Base-by-base conservation (phyloP, 1,140 invertebrate genomes). In the Ephestia elutella region DNA sequence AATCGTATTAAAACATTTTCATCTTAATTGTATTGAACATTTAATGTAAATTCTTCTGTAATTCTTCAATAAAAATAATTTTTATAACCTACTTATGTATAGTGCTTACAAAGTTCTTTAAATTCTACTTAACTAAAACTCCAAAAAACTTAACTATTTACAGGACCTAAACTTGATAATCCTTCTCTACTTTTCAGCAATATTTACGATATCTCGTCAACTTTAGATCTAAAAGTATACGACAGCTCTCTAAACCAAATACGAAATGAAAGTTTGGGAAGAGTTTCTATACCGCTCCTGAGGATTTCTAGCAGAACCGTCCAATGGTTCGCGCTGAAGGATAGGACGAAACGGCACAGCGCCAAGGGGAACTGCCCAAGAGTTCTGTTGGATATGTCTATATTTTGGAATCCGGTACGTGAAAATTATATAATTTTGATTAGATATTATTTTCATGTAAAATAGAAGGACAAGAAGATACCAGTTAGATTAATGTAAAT, bases 191-290 rank as follows among this genome's bases (percentile, higher is more conserved):
- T 68, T 90, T 90, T 15, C 80, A 98, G 96, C 78, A 95, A 97
- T 73, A 94, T 99, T 0, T 97, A 97, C 76, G 98, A 99, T 80
- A 96, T 99, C n/a, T 97, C 98, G 65, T 95, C 96, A 19, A 93
- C 96, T 1, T 83, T 99, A 35, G 97, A 99, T 82, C 90, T 99
- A 8, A 98, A 98, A 82, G 95, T 97, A 0, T 70, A 78, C 48
- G 82, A 82, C 21, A 77, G 71, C 25, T 79, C 81, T 0, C 19
- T 85, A 20, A 75, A 66, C 18, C 58, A 71, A 0, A 51, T 86
- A 91, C 92, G 59, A 90, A 94, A 25, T 92, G 98, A 99, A 80
- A 98, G 98, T 80, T 60, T 85, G 18, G 85, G 85, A 0, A 75
- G 78, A 58, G 66, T 87, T 1, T 80, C 75, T 0, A 80, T 87